A percentile compares a stretch with the other conserved stretches of the same genome.
phyloP scores from a whole-genome alignment of 37 sponge, comb jelly and placozoan genomes.

The Ianthella basta region DNA sequence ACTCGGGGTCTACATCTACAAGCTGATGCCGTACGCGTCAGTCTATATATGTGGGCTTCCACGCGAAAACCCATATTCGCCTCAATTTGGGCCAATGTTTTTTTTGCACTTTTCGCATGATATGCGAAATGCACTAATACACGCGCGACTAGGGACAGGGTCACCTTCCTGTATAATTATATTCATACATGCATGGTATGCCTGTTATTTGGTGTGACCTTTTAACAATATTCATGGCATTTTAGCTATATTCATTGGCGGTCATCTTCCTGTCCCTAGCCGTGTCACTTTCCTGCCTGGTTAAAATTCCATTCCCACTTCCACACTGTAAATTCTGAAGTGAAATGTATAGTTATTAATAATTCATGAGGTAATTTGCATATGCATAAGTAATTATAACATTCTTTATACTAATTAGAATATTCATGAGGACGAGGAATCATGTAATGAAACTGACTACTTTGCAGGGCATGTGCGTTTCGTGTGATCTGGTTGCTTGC shows the following conservation, averaged over 20 bases:
- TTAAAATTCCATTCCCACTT: conserved; percentile 7
- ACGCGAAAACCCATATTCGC: conserved; percentile 14
- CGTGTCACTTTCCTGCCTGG: no score
- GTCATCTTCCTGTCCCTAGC: no score
- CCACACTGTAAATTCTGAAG: not conserved
- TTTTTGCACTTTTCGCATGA: not conserved
- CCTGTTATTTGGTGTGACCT: no score
- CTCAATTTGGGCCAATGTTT: not conserved
- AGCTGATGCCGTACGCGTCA: no score
- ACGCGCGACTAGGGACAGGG: no score
- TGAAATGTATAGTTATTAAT: conserved; percentile 1
- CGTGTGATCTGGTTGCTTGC: conserved; percentile 65
- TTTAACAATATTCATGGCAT: no score
- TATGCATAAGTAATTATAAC: conserved; percentile 22
- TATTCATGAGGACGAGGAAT: not conserved
- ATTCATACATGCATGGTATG: no score
- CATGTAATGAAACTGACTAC: not conserved
- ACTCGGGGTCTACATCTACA: no score
- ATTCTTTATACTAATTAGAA: not conserved
- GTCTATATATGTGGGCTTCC: conserved; percentile 27
- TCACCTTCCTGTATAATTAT: no score
- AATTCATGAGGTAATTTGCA: not conserved
- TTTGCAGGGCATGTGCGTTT: conserved; percentile 65
- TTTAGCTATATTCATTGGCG: no score
- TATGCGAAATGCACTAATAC: conserved; percentile 4